phyloP scores from a whole-genome alignment of 2,888 invertebrate species.

The Euzetes globulus region DNA sequence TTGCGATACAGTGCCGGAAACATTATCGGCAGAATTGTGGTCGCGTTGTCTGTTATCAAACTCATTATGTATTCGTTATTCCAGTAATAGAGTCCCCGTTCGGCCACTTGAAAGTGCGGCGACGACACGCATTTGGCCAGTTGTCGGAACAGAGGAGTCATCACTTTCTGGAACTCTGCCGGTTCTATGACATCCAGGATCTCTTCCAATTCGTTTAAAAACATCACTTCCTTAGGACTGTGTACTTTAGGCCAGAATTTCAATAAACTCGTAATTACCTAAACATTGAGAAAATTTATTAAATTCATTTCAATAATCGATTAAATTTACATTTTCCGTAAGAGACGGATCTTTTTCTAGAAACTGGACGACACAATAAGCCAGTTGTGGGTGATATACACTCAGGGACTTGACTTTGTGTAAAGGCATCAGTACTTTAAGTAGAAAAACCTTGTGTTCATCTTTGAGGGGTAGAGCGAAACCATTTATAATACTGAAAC shows the following conservation, averaged over 20 bases:
- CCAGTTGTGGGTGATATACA: slow-evolving; percentile 89
- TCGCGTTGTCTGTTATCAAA: slow-evolving; percentile 96
- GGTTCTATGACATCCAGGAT: slow-evolving; percentile 99
- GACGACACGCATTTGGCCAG: slow-evolving; percentile 98
- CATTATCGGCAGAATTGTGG: slow-evolving; percentile 98
- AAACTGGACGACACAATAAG: slow-evolving; percentile 99
- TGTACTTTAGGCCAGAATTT: slow-evolving; percentile 99
- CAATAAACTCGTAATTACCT: slow-evolving; percentile 86
- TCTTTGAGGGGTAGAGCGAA: slow-evolving; percentile 97
- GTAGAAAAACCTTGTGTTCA: slow-evolving; percentile 97
- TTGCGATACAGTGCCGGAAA: slow-evolving; percentile 97
- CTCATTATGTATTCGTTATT: slow-evolving; percentile 99
- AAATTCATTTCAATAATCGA: too few species aligned
- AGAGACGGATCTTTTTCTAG: slow-evolving; percentile 97
- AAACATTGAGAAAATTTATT: slow-evolving; percentile 45
- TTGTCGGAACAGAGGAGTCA: slow-evolving; percentile 94
- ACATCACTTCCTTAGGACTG: slow-evolving; percentile 99
- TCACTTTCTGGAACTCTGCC: slow-evolving; percentile 95
- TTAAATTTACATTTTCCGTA: slow-evolving; percentile 58
- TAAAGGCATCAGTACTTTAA: slow-evolving; percentile 94
- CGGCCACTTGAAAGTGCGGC: slow-evolving; percentile 99
- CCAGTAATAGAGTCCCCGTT: slow-evolving; percentile 98
- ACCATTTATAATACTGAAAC: slow-evolving; percentile 90
- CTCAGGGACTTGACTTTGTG: slow-evolving; percentile 98
- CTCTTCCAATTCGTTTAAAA: slow-evolving; percentile 98